Percentiles rank a stretch among this genome's conserved stretches.
Conservation (phyloP, 2,888 invertebrate species). For the Xestoiulus laeticollis region DNA sequence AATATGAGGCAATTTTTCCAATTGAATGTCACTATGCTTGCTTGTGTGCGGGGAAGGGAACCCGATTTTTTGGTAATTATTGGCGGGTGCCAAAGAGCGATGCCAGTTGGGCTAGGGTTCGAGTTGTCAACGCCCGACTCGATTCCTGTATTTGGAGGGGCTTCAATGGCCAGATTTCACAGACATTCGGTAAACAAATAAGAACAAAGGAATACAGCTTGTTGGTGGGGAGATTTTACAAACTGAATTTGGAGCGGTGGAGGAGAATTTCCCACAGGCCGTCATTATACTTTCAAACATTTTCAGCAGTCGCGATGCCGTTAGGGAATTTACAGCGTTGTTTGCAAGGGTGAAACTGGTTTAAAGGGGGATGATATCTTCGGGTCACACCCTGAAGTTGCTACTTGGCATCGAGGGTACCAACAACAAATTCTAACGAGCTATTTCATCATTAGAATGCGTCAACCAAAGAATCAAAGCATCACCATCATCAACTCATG, state of each 20-base stretch:
- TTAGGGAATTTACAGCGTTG: background rate
- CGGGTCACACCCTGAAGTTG: slow-evolving; percentile 13
- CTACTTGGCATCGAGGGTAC: background rate
- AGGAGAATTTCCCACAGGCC: background rate
- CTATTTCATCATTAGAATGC: slow-evolving; percentile 42
- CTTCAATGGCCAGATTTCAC: slow-evolving; percentile 29
- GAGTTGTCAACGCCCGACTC: background rate
- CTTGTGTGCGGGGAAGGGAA: slow-evolving; percentile 11
- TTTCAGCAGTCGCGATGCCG: background rate
- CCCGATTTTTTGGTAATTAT: too few relatives aligned
- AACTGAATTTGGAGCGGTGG: background rate
- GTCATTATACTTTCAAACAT: background rate
- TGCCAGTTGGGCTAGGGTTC: background rate
- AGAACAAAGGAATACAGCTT: background rate
- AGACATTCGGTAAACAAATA: background rate
- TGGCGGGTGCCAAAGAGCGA: slow-evolving; percentile 13
- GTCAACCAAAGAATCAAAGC: slow-evolving; percentile 48
- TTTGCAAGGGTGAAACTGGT: background rate
- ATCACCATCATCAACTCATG: slow-evolving; percentile 51
- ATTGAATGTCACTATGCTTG: slow-evolving; percentile 50
- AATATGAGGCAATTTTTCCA: background rate
- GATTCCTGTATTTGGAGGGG: background rate
- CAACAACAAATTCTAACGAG: slow-evolving; percentile 12
- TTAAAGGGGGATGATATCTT: slow-evolving; percentile 3
- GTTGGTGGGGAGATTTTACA: background rate